Base-by-base conservation (phyloP, 2,888 invertebrate species). In the Sinodicranocentrus sp. region DNA sequence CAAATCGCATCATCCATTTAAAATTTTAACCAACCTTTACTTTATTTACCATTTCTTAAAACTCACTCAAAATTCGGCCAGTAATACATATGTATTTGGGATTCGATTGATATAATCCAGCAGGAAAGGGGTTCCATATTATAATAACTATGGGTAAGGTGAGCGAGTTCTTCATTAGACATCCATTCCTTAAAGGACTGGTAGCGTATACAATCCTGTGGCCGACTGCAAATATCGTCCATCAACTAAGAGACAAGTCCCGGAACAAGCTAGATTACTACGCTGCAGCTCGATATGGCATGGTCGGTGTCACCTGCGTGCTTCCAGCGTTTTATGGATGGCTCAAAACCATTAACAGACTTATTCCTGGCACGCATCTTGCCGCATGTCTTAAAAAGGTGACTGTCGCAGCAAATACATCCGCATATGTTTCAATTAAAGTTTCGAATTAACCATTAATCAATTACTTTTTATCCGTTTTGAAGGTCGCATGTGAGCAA, bases 191-290 rank as follows among this genome's bases (percentile, higher is more conserved):
- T 8, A 59, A 44, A n/a, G 72, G 54, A 6, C 1, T 28, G 25
- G 25, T 17, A n/a, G 61, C 72, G 5, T 72, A 72, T 25, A 5
- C 43, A 17, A 61, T 72, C n/a, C 15, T 61, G 19, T 72, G 72
- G 72, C 72, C 72, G 5, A 5, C 72, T 1, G 72, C 72, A 15
- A 59, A 72, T 21, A 19, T 72, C 0, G 1, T 61, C 10, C 72
- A 59, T 21, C 72, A 72, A 15, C 21, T 3, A 0, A n/a, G 19
- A 3, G 26, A 44, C 13, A 43, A 5, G 21, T 21, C 17, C 13
- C 26, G 33, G 0, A 1, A 57, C 2, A 23, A 59, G 17, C 10
- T 43, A 6, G 72, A 72, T 43, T 23, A 8, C 0, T 33, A 8
- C 6, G 23, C 15, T 15, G 72, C 43, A 1, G 15, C 33, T 6